Evolutionary conservation across 2,888 invertebrate species (phyloP).

Genomic region (Folsomia manolachei): DNA sequence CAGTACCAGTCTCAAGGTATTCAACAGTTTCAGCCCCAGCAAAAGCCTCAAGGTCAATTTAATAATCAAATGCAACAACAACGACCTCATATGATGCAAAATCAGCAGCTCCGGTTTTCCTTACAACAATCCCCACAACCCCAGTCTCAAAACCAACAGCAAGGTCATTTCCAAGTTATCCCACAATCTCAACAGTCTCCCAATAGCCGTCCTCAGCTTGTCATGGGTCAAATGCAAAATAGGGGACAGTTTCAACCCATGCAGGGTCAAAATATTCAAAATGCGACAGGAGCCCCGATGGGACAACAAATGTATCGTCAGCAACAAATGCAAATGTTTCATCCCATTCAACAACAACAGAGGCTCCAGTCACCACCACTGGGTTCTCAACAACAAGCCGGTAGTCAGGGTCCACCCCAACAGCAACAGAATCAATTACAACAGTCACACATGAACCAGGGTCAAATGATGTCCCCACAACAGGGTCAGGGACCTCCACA

Average conservation of each 20-base stretch:
- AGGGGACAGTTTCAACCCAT: slow-evolving; percentile 21
- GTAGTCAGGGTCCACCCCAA: slow-evolving; percentile 6
- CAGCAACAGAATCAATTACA: slow-evolving; percentile 18
- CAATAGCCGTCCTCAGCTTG: not conserved
- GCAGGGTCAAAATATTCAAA: not conserved
- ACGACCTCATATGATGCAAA: slow-evolving; percentile 11
- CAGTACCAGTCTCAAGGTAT: slow-evolving; percentile 24
- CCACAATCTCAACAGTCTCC: slow-evolving; percentile 14
- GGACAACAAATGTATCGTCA: slow-evolving; percentile 10
- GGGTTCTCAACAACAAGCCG: slow-evolving; percentile 28
- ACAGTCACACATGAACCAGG: slow-evolving; percentile 14
- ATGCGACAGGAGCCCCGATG: not conserved
- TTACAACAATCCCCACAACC: slow-evolving; percentile 4
- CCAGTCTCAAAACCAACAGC: slow-evolving; percentile 19
- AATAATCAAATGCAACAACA: slow-evolving; percentile 17
- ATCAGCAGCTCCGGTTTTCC: slow-evolving; percentile 3
- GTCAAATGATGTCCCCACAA: slow-evolving; percentile 15
- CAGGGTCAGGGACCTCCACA: slow-evolving; percentile 13
- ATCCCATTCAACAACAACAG: slow-evolving; percentile 19
- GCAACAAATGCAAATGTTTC: slow-evolving; percentile 20
- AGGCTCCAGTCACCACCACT: slow-evolving; percentile 19
- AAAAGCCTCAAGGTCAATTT: slow-evolving; percentile 6
- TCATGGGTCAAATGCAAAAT: slow-evolving; percentile 25
- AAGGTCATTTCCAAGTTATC: slow-evolving; percentile 24
- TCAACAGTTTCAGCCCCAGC: slow-evolving; percentile 27